Conservation (phyloP, 1,140 invertebrate species). For the Monomorium pharaonis region DNA sequence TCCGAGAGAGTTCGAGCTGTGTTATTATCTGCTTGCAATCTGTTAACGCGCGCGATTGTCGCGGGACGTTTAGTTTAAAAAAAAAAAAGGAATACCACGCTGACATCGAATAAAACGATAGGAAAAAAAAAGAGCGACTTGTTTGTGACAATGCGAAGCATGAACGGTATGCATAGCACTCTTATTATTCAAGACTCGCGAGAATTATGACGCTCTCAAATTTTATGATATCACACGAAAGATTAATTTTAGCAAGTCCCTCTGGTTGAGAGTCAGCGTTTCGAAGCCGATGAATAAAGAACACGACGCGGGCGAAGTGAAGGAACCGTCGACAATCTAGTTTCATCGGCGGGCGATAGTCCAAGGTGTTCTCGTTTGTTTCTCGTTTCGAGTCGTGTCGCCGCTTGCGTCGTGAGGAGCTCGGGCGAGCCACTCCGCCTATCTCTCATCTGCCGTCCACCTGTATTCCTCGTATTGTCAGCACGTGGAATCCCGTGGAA, state of each 20-base stretch:
- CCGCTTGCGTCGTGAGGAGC: constrained; percentile 77
- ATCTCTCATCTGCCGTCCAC: constrained; percentile 83
- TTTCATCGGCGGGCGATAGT: constrained; percentile 33
- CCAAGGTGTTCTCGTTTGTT: constrained; percentile 84
- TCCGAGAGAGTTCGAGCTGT: constrained; percentile 29
- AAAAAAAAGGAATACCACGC: not conserved
- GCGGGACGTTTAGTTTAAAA: not conserved
- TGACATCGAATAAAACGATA: not conserved
- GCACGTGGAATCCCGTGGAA: constrained; percentile 78
- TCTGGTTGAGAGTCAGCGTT: not conserved
- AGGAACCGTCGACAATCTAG: constrained; percentile 10
- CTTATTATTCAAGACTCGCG: not conserved
- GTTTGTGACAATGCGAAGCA: not conserved
- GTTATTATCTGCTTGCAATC: constrained; percentile 53
- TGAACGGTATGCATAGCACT: not conserved
- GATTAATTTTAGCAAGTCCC: not conserved
- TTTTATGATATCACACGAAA: not conserved
- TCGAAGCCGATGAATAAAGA: constrained; percentile 10
- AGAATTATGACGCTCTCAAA: not conserved
- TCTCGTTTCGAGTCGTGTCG: constrained; percentile 81
- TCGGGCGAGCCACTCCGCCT: constrained; percentile 69
- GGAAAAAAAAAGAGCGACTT: not conserved
- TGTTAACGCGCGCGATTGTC: constrained; percentile 57
- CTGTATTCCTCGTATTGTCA: constrained; percentile 83
- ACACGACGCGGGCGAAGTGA: not conserved